A percentile compares a stretch with the other conserved stretches of the same genome.
phyloP scores from a whole-genome alignment of 2,888 invertebrate genomes.

The Thymelicus lineola region DNA sequence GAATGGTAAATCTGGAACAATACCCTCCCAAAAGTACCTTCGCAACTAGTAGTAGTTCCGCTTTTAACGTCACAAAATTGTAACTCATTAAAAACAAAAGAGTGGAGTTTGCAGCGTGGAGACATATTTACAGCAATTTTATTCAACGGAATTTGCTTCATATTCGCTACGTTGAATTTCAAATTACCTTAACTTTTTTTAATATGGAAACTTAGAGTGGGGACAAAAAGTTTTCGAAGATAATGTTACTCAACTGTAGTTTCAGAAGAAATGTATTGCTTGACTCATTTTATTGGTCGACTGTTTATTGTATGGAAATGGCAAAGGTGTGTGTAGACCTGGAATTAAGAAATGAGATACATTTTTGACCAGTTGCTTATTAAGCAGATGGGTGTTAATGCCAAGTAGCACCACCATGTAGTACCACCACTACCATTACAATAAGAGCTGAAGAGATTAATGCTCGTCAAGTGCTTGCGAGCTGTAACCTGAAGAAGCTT shows the following conservation, averaged over 20 bases:
- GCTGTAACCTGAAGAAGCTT: too few relatives aligned
- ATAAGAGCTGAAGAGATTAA: too few relatives aligned
- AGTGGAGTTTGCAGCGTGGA: slow-evolving; percentile 12
- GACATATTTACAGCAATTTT: slow-evolving; percentile 36
- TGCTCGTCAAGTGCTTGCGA: too few relatives aligned
- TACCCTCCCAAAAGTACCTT: not conserved
- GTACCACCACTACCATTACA: too few relatives aligned
- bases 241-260: slow-evolving; percentile 1
- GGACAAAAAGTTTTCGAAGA: not conserved
- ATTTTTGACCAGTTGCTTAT: too few relatives aligned
- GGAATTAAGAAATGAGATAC: too few relatives aligned
- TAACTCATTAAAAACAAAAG: slow-evolving; percentile 29
- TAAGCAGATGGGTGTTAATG: too few relatives aligned
- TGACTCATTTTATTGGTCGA: not conserved
- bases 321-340: not conserved
- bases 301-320: not conserved
- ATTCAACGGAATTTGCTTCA: slow-evolving; percentile 31
- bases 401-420: too few relatives aligned
- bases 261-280: slow-evolving; percentile 1
- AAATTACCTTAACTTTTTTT: slow-evolving; percentile 25
- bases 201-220: slow-evolving; percentile 14
- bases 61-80: slow-evolving; percentile 1
- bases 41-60: not conserved
- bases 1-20: not conserved
- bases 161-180: slow-evolving; percentile 30